Evolutionary conservation across 2,888 invertebrate species (phyloP).

Genomic region (Hydrotaea cyrtoneurina): DNA sequence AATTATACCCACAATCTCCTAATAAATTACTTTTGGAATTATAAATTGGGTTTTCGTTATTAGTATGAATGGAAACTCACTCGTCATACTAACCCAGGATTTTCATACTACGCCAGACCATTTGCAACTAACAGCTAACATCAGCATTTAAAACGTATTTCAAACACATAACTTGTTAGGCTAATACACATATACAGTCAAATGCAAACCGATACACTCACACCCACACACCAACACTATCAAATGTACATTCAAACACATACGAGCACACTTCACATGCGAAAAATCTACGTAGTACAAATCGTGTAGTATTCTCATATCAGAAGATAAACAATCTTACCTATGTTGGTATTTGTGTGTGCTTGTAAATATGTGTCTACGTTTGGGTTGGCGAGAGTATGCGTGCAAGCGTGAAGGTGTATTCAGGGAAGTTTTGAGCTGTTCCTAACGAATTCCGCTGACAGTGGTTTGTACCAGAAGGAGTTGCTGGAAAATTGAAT

Average conservation of each 20-base stretch:
- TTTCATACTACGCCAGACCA: not conserved
- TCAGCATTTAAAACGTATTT: conserved; percentile 61
- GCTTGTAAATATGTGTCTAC: not conserved
- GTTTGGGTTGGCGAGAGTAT: not conserved
- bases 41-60: too few relatives aligned
- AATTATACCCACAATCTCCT: too few relatives aligned
- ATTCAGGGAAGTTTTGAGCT: not conserved
- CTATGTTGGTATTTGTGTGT: too few relatives aligned
- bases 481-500: not conserved
- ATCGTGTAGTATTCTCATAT: not conserved
- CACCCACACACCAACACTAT: not conserved
- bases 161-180: conserved; percentile 55
- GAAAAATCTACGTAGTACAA: not conserved
- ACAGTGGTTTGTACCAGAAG: not conserved
- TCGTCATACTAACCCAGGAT: too few relatives aligned
- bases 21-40: too few relatives aligned
- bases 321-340: not conserved
- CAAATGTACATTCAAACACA: not conserved
- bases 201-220: not conserved
- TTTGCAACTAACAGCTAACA: conserved; percentile 23
- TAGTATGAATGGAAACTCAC: too few relatives aligned
- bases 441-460: not conserved
- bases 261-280: not conserved
- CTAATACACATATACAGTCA: conserved; percentile 11
- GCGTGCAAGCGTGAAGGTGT: conserved; percentile 23